Base-by-base conservation (phyloP, 1,140 invertebrate species). In the Magallana angulata region DNA sequence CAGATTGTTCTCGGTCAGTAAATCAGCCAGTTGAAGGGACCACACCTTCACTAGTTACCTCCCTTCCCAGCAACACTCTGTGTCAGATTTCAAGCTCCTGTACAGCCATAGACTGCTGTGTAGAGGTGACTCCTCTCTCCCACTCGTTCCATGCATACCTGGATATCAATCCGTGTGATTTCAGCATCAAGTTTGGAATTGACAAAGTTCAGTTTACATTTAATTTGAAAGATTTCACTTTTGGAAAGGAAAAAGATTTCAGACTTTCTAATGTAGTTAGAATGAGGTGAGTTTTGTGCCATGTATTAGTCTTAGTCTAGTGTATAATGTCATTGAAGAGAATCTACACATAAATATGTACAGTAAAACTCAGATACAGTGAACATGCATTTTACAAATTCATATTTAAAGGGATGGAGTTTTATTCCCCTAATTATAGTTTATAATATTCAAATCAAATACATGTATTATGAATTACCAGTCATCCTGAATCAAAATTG, bases 201-300 rank as follows among this genome's bases (percentile, higher is more conserved):
- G 85, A 80, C 18, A 80, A 80, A 85, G 57, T 76, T 58, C 85
- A 85, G 57, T 85, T 81, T n/a, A 7, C 8, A 80, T 59, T 80
- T 24, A 76, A 68, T 8, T 85, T 85, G 8, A 76, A n/a, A n/a
- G 85, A 85, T 80, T 85, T 80, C 59, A 24, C 24, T 16, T 85
- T 76, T 14, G 85, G 68, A 57, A 3, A 11, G 16, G 7, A 58
- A 18, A 76, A 24, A 11, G 18, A 85, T 80, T 12, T 85, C 80
- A 64, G 68, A 16, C n/a, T 85, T 30, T 48, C 16, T 16, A 85
- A 80, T 56, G 85, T 85, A 11, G 57, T 85, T 16, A 71, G 68
- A 85, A 58, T 85, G 57, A 59, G 24, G 85, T 85, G 59, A 85
- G 68, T 59, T 24, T 48, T 48, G 36, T 48, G 36, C 36, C 36